Evolutionary conservation across 1,140 invertebrate species (phyloP), one percentile per base, ranked within the genome.

Genomic region (Listronotus bonariensis): DNA sequence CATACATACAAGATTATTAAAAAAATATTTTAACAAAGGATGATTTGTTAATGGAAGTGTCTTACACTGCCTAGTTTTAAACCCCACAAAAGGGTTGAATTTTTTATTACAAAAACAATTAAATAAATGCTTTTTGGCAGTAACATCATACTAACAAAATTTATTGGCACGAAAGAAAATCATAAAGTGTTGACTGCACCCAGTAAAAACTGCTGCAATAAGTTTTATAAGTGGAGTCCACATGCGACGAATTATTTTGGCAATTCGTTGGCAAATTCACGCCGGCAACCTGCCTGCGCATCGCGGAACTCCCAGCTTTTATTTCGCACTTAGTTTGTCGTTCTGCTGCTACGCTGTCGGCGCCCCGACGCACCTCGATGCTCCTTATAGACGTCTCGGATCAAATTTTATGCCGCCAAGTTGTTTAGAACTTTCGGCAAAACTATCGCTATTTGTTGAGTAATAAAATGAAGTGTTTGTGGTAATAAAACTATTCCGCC

Each of bases 381-480:
- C 59, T 49, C 41, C 18, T 45, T 46, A 61, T 61, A 51, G 48
- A 61, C 58, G 45, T 43, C 34, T 15, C 54, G 56, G 32, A 8
- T 38, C 59, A 38, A 54, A 38, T 62, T 46, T 54, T n/a, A 62
- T 62, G 59, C 59, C 59, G 59, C 59, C 41, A 62, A 62, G n/a
- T 53, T 45, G 42, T 53, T 62, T 62, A 38, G 53, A 62, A 53
- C n/a, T 62, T 62, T 62, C 40, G 45, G 31, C 49, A n/a, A 42
- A 17, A 38, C 41, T 26, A n/a, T 15, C 38, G 49, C 31, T 36
- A 18, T 62, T 42, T 34, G 12, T 36, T 15, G 49, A 36, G 59
- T 62, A 49, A 62, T 62, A 62, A 62, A 62, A 62, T 62, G 59
- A 62, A 62, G 59, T 62, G 59, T 43, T 53, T 18, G 59, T 53